Evolutionary conservation across 2,797 vertebrate genomes (phyloP).

Genomic region (Sternarchorhynchus goeldii): DNA sequence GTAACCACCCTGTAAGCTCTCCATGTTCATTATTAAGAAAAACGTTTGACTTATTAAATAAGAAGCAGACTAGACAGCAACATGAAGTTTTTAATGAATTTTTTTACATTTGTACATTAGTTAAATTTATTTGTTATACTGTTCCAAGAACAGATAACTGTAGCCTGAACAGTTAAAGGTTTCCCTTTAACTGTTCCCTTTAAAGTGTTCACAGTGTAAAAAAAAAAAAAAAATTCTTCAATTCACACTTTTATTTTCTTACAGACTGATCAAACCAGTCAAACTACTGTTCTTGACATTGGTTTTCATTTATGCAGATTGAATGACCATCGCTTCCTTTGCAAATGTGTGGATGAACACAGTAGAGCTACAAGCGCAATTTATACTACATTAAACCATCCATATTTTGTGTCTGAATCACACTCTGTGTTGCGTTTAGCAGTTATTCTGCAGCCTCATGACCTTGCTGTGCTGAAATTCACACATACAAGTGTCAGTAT

Average conservation of each 20-base stretch:
- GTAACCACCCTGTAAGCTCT: too few relatives aligned
- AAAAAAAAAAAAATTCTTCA: too few relatives aligned
- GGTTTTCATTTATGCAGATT: not conserved
- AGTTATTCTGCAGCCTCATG: constrained; percentile 5
- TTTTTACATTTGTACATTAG: too few relatives aligned
- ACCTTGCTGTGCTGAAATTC: constrained; percentile 6
- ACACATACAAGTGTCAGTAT: not conserved
- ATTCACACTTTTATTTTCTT: not conserved
- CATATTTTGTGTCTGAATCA: constrained; percentile 17
- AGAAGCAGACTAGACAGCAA: too few relatives aligned
- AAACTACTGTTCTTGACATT: not conserved
- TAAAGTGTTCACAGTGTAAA: too few relatives aligned
- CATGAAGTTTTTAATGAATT: too few relatives aligned
- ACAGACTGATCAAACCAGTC: not conserved
- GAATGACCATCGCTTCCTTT: not conserved
- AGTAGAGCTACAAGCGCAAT: not conserved
- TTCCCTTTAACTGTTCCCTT: too few relatives aligned
- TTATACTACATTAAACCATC: constrained; percentile 16
- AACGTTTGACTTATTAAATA: too few relatives aligned
- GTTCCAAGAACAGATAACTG: too few relatives aligned
- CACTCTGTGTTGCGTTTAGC: constrained; percentile 11
- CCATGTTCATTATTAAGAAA: too few relatives aligned
- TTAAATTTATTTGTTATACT: too few relatives aligned
- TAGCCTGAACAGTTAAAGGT: too few relatives aligned
- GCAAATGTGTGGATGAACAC: not conserved